These are phyloP conservation scores for Philereme transversata DNA, from an alignment of 2,888 invertebrate species.

Conservation along the genomic window DNA sequence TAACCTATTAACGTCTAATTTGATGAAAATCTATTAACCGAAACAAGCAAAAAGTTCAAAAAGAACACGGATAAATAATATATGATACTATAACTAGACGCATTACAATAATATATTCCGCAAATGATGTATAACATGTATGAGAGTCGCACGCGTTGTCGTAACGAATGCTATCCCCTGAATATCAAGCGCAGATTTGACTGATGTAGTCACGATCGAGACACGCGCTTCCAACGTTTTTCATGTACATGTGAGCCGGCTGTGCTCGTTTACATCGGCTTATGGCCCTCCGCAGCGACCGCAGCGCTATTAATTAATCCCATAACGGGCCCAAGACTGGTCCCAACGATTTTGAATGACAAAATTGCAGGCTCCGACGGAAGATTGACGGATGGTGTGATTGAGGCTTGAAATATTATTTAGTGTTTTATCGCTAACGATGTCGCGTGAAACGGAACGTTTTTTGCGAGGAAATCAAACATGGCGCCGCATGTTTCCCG, in stretches of 20 bases:
- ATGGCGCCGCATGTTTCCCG: conserved; percentile 53
- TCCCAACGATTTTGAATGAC: conserved; percentile 70
- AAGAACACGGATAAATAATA: conserved; percentile 27
- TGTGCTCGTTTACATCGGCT: conserved; percentile 62
- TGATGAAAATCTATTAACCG: conserved; percentile 33
- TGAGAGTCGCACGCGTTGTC: conserved; percentile 54
- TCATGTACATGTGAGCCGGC: conserved; percentile 56
- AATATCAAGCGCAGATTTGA: conserved; percentile 75
- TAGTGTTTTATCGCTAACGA: conserved; percentile 55
- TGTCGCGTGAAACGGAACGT: conserved; percentile 50
- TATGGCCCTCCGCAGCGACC: conserved; percentile 57
- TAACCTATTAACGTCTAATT: conserved; percentile 32
- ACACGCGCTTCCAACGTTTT: conserved; percentile 70
- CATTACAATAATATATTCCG: conserved; percentile 55
- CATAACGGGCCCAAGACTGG: conserved; percentile 62
- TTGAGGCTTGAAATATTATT: conserved; percentile 69
- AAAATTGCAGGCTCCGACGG: conserved; percentile 59
- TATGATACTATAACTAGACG: conserved; percentile 40
- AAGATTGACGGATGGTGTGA: conserved; percentile 68
- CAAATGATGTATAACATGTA: conserved; percentile 55
- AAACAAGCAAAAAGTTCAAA: conserved; percentile 30
- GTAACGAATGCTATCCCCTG: conserved; percentile 69
- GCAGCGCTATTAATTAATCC: conserved; percentile 66
- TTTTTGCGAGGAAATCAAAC: conserved; percentile 42
- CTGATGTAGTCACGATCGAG: conserved; percentile 73